Evolutionary conservation across 2,113 vertebrate species (phyloP), one percentile per base, ranked within the genome.

Genomic region (Proteles cristata): DNA sequence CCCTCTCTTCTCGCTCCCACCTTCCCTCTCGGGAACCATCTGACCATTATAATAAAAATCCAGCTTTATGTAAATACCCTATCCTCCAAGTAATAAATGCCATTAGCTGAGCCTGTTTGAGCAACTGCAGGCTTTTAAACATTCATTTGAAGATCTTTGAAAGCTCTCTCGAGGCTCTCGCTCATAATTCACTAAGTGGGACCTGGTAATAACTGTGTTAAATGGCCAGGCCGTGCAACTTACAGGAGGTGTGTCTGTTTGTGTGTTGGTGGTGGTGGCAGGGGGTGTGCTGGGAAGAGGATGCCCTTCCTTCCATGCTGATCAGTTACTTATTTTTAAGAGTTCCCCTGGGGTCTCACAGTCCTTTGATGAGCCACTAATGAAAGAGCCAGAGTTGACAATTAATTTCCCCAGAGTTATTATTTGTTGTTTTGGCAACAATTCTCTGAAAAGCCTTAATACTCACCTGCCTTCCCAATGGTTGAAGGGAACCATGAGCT

Each of bases 1-100:
- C 68, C 55, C 28, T 95, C 63, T 65, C 50, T 93, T 84, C 68
- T 86, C 74, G 74, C 39, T 89, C 76, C 83, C 28, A 48, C n/a
- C 85, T 39, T 35, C 92, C 90, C 71, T 63, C 84, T 58, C 53
- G 45, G 88, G 65, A 98, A 95, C 45, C 85, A 95, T 81, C 97
- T 96, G 90, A 74, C 96, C 79, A 58, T 97, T 96, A 97, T 96
- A 98, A 98, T 98, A 97, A 98, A 98, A 98, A 98, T 92, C 83
- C 84, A 45, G 97, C 98, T 98, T 98, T 98, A 97, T 73, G 98
- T 95, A 96, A 98, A 98, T 97, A 97, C 92, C 76, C 97, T 98
- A 80, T 97, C 97, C 98, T 98, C 97, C 71, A 98, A 98, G 96
- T 98, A 98, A 99, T 99, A 99, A 99, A 98, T 96, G 94, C 98